Evolutionary conservation across 2,113 vertebrate species (phyloP).

Genomic region (Melospiza melodia): DNA sequence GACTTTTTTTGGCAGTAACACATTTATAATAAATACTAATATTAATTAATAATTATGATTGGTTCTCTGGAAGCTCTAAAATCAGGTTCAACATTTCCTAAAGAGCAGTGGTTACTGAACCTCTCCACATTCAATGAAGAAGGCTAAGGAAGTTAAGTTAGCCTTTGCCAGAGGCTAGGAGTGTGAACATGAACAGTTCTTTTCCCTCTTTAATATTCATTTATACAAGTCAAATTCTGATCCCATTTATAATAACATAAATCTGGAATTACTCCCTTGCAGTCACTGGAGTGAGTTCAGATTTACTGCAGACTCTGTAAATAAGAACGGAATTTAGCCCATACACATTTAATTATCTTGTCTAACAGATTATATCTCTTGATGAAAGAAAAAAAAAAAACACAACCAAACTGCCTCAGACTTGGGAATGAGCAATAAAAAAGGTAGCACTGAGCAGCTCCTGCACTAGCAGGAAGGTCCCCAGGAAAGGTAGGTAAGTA

Average conservation of each 20-base stretch:
- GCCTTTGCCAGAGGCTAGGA: slow-evolving; percentile 13
- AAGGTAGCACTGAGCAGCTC: slow-evolving; percentile 16
- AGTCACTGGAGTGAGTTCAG: slow-evolving; percentile 13
- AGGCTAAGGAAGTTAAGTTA: neutral
- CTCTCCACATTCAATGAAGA: neutral
- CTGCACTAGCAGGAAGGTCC: slow-evolving; percentile 13
- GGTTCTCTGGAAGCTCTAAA: neutral
- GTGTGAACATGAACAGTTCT: neutral
- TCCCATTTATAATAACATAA: slow-evolving; percentile 51
- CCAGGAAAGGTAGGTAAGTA: slow-evolving; percentile 32
- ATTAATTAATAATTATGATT: neutral
- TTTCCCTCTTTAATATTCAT: slow-evolving; percentile 44
- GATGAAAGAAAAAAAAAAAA: neutral
- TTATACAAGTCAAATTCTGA: slow-evolving; percentile 49
- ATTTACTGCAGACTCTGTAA: slow-evolving; percentile 51
- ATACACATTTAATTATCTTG: slow-evolving; percentile 36
- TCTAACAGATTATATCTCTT: slow-evolving; percentile 3
- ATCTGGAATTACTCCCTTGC: slow-evolving; percentile 6
- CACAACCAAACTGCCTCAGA: neutral
- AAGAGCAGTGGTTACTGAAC: neutral
- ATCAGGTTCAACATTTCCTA: neutral
- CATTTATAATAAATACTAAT: neutral
- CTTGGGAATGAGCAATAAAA: slow-evolving; percentile 43
- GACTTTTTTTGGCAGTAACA: neutral
- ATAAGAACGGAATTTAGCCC: slow-evolving; percentile 24